Evolutionary conservation across 2,113 vertebrate genomes (phyloP).

Genomic region (Cheirogaleus medius): DNA sequence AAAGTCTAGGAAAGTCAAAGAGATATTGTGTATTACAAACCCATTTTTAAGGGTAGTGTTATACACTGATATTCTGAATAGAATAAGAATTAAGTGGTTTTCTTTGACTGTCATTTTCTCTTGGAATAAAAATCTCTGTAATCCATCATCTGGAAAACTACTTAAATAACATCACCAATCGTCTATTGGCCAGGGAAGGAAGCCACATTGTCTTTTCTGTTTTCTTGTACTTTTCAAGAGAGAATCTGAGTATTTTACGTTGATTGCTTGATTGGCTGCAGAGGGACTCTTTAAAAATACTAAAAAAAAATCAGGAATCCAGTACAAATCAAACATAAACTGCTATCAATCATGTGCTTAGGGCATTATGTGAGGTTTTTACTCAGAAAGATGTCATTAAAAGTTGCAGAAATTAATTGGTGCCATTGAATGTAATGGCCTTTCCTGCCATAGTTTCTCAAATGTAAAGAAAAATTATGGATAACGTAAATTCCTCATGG

Average conservation of each 20-base stretch:
- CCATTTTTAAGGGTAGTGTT: slow-evolving; percentile 53
- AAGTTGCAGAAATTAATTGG: slow-evolving; percentile 93
- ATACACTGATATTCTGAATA: slow-evolving; percentile 64
- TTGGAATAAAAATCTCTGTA: slow-evolving; percentile 84
- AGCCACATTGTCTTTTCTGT: slow-evolving; percentile 83
- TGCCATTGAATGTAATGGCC: slow-evolving; percentile 88
- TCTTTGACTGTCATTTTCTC: slow-evolving; percentile 81
- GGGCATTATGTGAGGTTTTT: slow-evolving; percentile 88
- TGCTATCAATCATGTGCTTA: slow-evolving; percentile 85
- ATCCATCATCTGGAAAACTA: slow-evolving; percentile 85
- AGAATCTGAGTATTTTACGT: slow-evolving; percentile 89
- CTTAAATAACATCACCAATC: slow-evolving; percentile 83
- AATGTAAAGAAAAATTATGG: slow-evolving; percentile 91
- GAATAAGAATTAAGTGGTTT: slow-evolving; percentile 71
- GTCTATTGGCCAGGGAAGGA: slow-evolving; percentile 79
- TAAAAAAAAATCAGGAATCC: slow-evolving; percentile 88
- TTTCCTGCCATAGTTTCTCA: slow-evolving; percentile 88
- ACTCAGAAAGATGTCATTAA: slow-evolving; percentile 90
- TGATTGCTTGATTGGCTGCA: slow-evolving; percentile 93
- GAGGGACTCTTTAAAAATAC: slow-evolving; percentile 91
- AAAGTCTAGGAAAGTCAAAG: slow-evolving; percentile 61
- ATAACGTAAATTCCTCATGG: slow-evolving; percentile 88
- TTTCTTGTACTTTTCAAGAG: slow-evolving; percentile 85
- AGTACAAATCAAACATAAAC: slow-evolving; percentile 88
- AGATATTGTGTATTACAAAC: slow-evolving; percentile 58